Evolutionary conservation across 2,113 vertebrate species (phyloP).

Genomic region (Malurus alboscapulatus): DNA sequence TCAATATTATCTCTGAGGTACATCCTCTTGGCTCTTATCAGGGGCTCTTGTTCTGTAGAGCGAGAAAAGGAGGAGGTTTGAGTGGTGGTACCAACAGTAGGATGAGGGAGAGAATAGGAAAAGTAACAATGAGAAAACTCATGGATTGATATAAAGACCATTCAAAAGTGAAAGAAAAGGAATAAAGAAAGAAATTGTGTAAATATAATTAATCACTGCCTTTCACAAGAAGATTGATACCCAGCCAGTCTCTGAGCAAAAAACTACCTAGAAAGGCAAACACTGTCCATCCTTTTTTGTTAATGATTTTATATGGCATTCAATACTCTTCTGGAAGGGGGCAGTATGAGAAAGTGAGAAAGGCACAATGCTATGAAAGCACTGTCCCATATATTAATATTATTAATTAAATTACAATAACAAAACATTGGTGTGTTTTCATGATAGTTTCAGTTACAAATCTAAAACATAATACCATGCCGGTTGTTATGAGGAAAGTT

Average conservation of each 20-base stretch:
- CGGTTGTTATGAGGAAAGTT: neutral
- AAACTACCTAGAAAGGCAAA: neutral
- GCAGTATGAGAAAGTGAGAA: neutral
- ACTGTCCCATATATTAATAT: neutral
- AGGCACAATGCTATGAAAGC: neutral
- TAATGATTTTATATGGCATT: neutral
- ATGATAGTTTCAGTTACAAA: neutral
- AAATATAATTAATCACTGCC: neutral
- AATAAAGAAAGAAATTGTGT: neutral
- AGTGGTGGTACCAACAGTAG: neutral
- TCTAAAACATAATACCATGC: neutral
- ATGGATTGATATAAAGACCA: neutral
- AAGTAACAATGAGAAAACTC: neutral
- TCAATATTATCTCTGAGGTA: accelerated
- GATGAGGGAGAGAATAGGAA: neutral
- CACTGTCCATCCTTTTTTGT: accelerated
- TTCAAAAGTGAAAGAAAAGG: neutral
- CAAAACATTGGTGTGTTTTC: neutral
- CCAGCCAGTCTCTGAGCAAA: neutral
- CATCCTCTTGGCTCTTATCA: neutral
- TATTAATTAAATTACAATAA: neutral
- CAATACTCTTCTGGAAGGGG: neutral
- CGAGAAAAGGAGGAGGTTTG: neutral
- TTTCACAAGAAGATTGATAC: neutral
- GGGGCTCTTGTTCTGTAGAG: neutral